Conservation (phyloP, 1,140 invertebrate species). For the Phymastichus coffea region DNA sequence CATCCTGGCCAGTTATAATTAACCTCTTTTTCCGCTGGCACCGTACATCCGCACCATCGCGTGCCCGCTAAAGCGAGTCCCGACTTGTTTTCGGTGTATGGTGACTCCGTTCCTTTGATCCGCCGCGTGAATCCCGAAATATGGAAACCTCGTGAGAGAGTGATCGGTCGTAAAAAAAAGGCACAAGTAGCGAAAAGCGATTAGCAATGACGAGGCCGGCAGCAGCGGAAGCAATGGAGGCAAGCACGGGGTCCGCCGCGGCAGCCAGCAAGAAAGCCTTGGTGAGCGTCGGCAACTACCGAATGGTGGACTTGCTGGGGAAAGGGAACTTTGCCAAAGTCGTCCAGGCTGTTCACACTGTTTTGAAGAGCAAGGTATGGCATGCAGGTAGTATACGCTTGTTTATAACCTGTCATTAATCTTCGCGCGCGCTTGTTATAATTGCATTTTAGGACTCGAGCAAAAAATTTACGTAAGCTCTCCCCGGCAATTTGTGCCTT, state of each 20-base stretch:
- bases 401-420: no score
- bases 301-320: constrained; percentile 60
- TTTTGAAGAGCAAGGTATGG: constrained; percentile 58
- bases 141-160: not conserved
- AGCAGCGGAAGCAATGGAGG: not conserved
- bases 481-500: no score
- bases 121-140: not conserved
- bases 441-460: no score
- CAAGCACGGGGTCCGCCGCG: not conserved
- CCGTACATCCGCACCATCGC: no score
- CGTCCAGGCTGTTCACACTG: constrained; percentile 60
- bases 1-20: not conserved
- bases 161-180: not conserved
- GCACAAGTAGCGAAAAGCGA: not conserved
- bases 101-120: constrained; percentile 9
- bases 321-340: constrained; percentile 64
- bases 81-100: no score
- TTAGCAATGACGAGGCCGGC: not conserved
- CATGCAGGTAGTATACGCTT: no score
- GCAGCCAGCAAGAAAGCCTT: constrained; percentile 5
- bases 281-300: constrained; percentile 58
- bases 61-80: no score
- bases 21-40: no score
- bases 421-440: no score
- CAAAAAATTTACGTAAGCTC: no score